These are phyloP conservation scores for Harpalus rufipes DNA, from an alignment of 2,888 invertebrate species.

Conservation along the genomic window DNA sequence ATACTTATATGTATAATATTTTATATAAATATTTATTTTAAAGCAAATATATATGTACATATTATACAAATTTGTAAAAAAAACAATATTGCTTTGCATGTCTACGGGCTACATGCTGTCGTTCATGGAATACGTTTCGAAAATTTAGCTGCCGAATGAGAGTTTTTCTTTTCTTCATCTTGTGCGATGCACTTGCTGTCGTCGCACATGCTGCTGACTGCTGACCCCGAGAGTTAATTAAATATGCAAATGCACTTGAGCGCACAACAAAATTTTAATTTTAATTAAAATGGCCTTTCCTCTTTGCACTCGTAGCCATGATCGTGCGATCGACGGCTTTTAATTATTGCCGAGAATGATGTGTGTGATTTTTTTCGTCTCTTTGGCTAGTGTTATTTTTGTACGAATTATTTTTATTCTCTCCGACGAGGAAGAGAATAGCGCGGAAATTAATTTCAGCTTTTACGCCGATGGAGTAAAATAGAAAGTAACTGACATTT, in stretches of 20 bases:
- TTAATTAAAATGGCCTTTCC: constrained; percentile 43
- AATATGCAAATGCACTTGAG: constrained; percentile 52
- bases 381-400: constrained; percentile 7
- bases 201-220: background rate
- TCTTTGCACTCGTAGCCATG: background rate
- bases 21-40: no score
- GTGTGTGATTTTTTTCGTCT: constrained; percentile 5
- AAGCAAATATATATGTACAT: no score
- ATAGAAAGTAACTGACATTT: background rate
- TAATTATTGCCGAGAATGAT: constrained; percentile 39
- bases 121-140: background rate
- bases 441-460: constrained; percentile 14
- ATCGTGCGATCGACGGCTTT: constrained; percentile 30
- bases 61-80: no score
- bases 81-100: no score
- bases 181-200: background rate
- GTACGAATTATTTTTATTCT: constrained; percentile 19
- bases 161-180: background rate
- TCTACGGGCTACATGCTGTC: no score
- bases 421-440: background rate
- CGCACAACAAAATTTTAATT: constrained; percentile 52
- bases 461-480: background rate
- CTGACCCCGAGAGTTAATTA: constrained; percentile 33
- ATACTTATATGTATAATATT: no score
- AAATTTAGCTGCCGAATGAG: background rate